Evolutionary conservation across 2,113 vertebrate genomes (phyloP).

Genomic region (Phylloscopus whistleri): DNA sequence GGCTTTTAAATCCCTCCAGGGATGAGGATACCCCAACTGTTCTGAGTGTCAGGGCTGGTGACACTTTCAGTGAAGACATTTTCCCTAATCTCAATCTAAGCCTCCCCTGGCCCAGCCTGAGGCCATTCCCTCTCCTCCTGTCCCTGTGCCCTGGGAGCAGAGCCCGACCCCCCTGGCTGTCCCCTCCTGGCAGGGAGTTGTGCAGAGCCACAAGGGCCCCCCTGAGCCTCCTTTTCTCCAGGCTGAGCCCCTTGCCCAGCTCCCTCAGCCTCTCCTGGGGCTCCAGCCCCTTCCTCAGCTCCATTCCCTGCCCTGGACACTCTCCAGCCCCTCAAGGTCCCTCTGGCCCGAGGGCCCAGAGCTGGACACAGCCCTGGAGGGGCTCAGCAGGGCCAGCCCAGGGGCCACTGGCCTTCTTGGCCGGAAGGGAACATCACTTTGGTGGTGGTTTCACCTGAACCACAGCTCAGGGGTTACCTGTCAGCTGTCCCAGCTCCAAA

Average conservation of each 20-base stretch:
- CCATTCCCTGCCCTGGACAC: no score
- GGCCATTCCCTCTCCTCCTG: no score
- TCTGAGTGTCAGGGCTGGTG: no score
- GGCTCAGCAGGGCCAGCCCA: neutral
- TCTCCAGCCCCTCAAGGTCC: neutral
- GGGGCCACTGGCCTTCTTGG: neutral
- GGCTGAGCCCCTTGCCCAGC: no score
- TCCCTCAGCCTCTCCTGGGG: no score
- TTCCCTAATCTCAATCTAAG: accelerated
- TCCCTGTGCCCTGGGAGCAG: no score
- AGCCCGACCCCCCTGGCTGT: no score
- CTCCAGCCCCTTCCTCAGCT: no score
- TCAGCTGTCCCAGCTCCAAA: neutral
- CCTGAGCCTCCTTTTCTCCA: no score
- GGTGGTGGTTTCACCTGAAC: neutral
- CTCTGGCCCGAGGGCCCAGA: neutral
- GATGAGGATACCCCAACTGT: no score
- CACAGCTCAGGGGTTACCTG: neutral
- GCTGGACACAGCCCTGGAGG: neutral
- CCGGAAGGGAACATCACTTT: neutral
- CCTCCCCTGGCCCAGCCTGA: neutral
- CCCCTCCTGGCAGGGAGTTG: no score
- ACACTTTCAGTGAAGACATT: neutral
- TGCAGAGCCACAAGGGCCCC: no score
- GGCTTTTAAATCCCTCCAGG: neutral